Evolutionary conservation across 1,140 invertebrate species (phyloP), one percentile per base, ranked within the genome.

Genomic region (Drosophila tsacasi): DNA sequence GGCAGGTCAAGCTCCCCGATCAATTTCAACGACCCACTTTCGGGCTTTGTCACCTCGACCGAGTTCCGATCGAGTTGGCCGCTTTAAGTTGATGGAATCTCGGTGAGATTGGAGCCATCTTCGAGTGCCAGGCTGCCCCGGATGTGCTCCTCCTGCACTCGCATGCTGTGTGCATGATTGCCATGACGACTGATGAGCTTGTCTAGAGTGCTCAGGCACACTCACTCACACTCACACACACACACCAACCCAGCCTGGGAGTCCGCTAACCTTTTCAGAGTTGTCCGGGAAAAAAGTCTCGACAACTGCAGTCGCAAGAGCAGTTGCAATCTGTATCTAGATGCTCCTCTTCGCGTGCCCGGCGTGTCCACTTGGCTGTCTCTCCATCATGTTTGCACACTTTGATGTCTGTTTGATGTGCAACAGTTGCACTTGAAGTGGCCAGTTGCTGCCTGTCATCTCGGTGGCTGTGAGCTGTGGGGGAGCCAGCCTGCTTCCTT

Each of bases 401-500:
- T 81, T 75, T 76, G 76, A 62, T 84, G 76, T 55, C 78, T 64
- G 50, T 83, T 76, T 71, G 65, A 81, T 86, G 83, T 86, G 83
- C 83, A 85, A 85, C 83, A 85, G 83, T 85, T 85, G 71, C 83
- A 85, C 54, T 78, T 81, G 65, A 81, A 68, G 76, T 68, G 57
- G 69, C 75, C 76, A 79, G 76, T 79, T 65, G 64, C 64, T 65
- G 67, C 49, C 67, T 68, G 67, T 68, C 67, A 71, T 54, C 67
- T 71, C 40, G 30, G 21, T 49, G 46, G 7, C 46, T 17, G 15
- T 47, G 44, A 44, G 55, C 21, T 30, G 32, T 52, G 30, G 47
- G 13, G 67, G 17, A 32, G 64, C 32, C 0, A 32, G 64, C 32
- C 0, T 49, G 54, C 54, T n/a, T 65, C 63, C 72, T 67, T 63